Base-by-base conservation (phyloP, 2,113 vertebrate species). In the Phaethornis superciliosus region DNA sequence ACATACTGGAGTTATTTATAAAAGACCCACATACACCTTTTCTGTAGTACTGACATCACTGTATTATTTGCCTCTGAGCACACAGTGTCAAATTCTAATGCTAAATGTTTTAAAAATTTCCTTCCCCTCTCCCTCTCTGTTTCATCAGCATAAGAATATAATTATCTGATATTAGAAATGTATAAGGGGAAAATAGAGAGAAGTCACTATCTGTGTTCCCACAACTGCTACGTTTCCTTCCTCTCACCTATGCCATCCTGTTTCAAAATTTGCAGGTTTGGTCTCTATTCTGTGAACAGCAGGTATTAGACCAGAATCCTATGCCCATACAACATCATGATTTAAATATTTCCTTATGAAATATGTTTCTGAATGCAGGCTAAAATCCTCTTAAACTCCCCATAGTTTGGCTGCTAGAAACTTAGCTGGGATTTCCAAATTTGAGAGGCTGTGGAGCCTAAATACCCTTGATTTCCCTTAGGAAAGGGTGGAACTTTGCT, bases 311-410 rank as follows among this genome's bases (percentile, higher is more conserved):
- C 27, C 24, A 93, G 55, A 85, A 89, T 74, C 42, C 35, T 47
- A 59, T 4, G 21, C 24, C 24, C n/a, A 46, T 15, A 60, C 28
- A 65, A 10, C 15, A 49, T n/a, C 26, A 42, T 35, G 5, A 75
- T 77, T 55, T 33, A 92, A 89, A 77, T 35, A 78, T 93, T 95
- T 82, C 83, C 67, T 79, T 87, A 70, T 46, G 55, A 92, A 94
- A 76, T 9, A 74, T 81, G 81, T 55, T 1, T n/a, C 52, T 88
- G 58, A 94, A 70, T 37, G 58, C 47, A 95, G 33, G 52, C 23
- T 86, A 69, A 65, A 81, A 59, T 83, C 40, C 20, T 81, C 8
- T 71, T 52, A 69, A 94, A 52, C 6, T 82, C 37, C 9, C 4
- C 24, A 28, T 33, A 72, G 24, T 35, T 85, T 81, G n/a, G 49